phyloP scores from a whole-genome alignment of 2,888 invertebrate species.

The Heteromurus nitidus region DNA sequence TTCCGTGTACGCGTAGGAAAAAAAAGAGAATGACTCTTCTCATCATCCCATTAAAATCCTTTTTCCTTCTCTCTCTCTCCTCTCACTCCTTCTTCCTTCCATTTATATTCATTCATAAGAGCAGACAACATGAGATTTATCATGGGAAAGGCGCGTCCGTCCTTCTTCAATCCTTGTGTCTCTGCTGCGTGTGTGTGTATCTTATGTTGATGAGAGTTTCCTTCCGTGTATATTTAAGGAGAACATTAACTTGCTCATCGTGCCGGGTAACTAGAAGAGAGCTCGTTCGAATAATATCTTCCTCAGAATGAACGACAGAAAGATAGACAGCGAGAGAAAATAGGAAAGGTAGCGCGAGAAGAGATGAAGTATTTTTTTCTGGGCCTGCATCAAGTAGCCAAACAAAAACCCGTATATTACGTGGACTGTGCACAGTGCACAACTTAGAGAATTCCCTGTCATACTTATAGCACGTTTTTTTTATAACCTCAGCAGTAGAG shows the following conservation, averaged over 20 bases:
- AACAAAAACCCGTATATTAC: no score
- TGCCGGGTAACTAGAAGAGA: constrained; percentile 30
- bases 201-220: constrained; percentile 16
- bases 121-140: constrained; percentile 31
- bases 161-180: neutral
- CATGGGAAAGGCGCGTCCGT: constrained; percentile 48
- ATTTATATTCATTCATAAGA: constrained; percentile 44
- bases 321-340: constrained; percentile 8
- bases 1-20: neutral
- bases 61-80: constrained; percentile 15
- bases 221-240: constrained; percentile 33
- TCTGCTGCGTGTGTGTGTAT: neutral
- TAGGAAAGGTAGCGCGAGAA: neutral
- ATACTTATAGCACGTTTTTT: constrained; percentile 27
- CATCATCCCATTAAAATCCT: constrained; percentile 46
- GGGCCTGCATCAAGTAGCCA: constrained; percentile 25
- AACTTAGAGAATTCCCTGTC: constrained; percentile 39
- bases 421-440: no score
- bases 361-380: no score
- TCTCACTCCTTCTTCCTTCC: constrained; percentile 4
- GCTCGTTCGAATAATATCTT: constrained; percentile 34
- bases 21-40: constrained; percentile 26
- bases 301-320: constrained; percentile 32
- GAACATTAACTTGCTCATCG: constrained; percentile 52
- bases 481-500: constrained; percentile 31